Percentiles rank a stretch among this genome's conserved stretches.
These are phyloP conservation scores for Hippocampus barbouri DNA, from an alignment of 2,113 vertebrate genomes.

Conservation along the genomic window DNA sequence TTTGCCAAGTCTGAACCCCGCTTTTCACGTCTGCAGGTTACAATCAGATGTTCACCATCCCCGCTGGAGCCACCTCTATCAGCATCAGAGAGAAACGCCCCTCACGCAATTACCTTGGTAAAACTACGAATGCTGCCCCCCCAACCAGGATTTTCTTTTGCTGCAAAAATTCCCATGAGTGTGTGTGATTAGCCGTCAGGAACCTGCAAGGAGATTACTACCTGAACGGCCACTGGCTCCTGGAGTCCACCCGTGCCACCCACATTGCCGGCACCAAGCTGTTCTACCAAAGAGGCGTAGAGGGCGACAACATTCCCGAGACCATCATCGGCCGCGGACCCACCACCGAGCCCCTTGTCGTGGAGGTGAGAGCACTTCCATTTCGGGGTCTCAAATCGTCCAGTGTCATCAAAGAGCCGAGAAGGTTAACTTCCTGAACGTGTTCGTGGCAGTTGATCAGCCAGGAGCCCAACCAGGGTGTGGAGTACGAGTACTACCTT, in stretches of 20 bases:
- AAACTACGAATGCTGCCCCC: neutral
- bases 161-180: too few relatives aligned
- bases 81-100: constrained; percentile 80
- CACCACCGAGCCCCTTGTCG: constrained; percentile 87
- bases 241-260: constrained; percentile 77
- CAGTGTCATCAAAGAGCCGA: neutral
- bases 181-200: constrained; percentile 79
- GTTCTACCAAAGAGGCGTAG: constrained; percentile 83
- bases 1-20: neutral
- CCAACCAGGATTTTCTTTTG: too few relatives aligned
- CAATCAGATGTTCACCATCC: constrained; percentile 90
- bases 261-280: constrained; percentile 80
- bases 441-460: constrained; percentile 80
- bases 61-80: constrained; percentile 85
- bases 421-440: neutral
- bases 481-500: constrained; percentile 87
- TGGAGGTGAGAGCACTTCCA: constrained; percentile 78
- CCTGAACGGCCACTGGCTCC: constrained; percentile 93
- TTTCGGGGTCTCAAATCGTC: too few relatives aligned
- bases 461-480: constrained; percentile 84
- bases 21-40: constrained; percentile 75
- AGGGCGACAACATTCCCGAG: constrained; percentile 83
- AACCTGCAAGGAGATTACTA: constrained; percentile 87
- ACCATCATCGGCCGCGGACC: constrained; percentile 83
- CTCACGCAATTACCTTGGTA: constrained; percentile 94